Conservation (phyloP, 2,797 vertebrate species). For the Danio albolineatus region DNA sequence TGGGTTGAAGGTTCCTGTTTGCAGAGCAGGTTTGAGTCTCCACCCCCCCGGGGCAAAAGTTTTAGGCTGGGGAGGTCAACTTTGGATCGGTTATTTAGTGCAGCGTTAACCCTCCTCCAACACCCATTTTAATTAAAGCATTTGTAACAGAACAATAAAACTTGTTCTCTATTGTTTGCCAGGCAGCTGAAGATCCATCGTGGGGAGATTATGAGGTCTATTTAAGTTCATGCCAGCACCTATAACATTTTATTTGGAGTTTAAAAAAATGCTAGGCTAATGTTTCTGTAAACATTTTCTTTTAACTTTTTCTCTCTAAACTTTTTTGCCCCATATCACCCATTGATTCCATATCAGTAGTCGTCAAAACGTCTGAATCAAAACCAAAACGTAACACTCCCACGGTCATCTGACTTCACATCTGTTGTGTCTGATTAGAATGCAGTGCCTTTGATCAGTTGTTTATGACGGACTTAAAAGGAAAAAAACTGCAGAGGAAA, state of each 20-base stretch:
- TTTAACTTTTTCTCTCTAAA: constrained; percentile 3
- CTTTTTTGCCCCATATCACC: not conserved
- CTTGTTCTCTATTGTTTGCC: constrained; percentile 34
- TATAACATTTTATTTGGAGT: constrained; percentile 33
- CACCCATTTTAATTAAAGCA: constrained; percentile 33
- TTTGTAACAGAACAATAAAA: constrained; percentile 44
- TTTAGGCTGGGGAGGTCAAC: not conserved
- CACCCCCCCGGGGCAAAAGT: constrained; percentile 5
- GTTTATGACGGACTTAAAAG: constrained; percentile 37
- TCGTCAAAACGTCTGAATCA: constrained; percentile 9
- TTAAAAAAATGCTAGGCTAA: not conserved
- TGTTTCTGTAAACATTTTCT: constrained; percentile 7
- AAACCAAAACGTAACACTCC: constrained; percentile 17
- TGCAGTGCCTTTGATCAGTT: constrained; percentile 44
- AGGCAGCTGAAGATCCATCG: constrained; percentile 24
- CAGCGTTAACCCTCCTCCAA: constrained; percentile 13
- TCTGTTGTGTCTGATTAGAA: constrained; percentile 47
- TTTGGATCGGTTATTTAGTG: constrained; percentile 25
- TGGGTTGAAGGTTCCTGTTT: constrained; percentile 37
- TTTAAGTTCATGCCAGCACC: constrained; percentile 43
- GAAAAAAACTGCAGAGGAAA: constrained; percentile 35
- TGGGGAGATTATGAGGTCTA: constrained; percentile 31
- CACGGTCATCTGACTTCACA: constrained; percentile 32
- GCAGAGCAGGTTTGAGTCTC: constrained; percentile 32
- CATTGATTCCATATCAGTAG: constrained; percentile 14